Evolutionary conservation across 2,113 vertebrate species (phyloP).

Genomic region (Cavia aperea): DNA sequence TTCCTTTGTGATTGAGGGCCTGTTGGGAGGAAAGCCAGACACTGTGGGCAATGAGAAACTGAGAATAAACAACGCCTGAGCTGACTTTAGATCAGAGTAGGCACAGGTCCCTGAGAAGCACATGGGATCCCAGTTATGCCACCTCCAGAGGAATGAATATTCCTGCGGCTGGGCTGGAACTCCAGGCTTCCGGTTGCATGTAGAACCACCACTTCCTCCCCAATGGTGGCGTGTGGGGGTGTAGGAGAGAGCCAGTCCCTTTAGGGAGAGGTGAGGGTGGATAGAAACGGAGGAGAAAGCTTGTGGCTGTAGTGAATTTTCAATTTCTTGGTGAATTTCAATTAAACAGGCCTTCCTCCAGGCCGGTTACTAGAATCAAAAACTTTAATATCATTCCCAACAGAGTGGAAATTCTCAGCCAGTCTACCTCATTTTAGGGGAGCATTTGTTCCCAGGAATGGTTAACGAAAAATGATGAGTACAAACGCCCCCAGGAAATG

Average conservation of each 20-base stretch:
- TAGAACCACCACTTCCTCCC: background rate
- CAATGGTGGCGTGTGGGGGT: background rate
- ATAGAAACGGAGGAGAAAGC: background rate
- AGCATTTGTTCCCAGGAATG: background rate
- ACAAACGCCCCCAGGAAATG: background rate
- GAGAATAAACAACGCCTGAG: background rate
- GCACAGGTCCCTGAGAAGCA: background rate
- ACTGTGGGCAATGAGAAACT: background rate
- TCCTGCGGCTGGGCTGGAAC: background rate
- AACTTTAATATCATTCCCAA: conserved; percentile 15
- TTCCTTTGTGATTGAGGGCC: background rate
- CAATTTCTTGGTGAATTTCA: conserved; percentile 36
- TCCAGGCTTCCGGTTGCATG: fast-evolving
- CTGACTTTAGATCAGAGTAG: background rate
- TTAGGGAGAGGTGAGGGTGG: background rate
- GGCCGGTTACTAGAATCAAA: conserved; percentile 9
- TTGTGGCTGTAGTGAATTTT: conserved; percentile 36
- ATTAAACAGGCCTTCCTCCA: conserved; percentile 28
- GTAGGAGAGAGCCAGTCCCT: background rate
- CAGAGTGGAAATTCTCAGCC: background rate
- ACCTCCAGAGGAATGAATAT: background rate
- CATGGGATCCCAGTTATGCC: background rate
- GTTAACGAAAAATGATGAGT: background rate
- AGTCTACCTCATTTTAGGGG: background rate
- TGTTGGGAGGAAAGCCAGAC: background rate